Evolutionary conservation across 2,888 invertebrate genomes (phyloP).

Genomic region (Baccha elongata): DNA sequence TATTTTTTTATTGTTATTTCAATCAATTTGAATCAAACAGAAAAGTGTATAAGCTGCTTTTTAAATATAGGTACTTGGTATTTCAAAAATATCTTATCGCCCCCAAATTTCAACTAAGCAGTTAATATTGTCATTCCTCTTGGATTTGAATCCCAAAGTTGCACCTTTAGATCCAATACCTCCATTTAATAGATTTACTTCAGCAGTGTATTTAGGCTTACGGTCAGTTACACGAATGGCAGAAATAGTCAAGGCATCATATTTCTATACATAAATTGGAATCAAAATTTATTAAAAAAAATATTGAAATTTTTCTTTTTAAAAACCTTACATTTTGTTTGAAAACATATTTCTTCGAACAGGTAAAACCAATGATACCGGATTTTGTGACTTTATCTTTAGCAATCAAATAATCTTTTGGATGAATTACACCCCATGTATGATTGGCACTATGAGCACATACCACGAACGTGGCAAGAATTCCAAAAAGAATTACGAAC

Average conservation of each 20-base stretch:
- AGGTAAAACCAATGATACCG: conserved; percentile 76
- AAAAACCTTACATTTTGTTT: conserved; percentile 75
- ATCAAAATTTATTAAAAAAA: neutral
- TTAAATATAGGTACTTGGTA: too few species aligned
- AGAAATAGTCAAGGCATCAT: conserved; percentile 50
- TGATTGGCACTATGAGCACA: conserved; percentile 74
- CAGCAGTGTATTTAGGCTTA: conserved; percentile 79
- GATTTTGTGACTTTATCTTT: conserved; percentile 76
- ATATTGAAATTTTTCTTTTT: neutral
- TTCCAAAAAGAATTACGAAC: neutral
- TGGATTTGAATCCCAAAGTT: conserved; percentile 82
- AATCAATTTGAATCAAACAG: neutral
- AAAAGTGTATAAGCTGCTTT: too few species aligned
- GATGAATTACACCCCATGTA: conserved; percentile 76
- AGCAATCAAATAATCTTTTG: conserved; percentile 75
- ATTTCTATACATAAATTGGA: neutral
- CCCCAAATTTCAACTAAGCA: conserved; percentile 81
- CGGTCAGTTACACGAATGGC: conserved; percentile 73
- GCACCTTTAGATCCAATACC: conserved; percentile 82
- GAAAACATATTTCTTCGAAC: conserved; percentile 75
- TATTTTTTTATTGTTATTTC: neutral
- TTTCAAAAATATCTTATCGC: too few species aligned
- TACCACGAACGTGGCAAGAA: conserved; percentile 39
- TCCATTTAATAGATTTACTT: conserved; percentile 79
- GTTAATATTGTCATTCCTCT: conserved; percentile 81